phyloP scores from a whole-genome alignment of 2,797 vertebrate genomes.

The Bryconaethiops microstoma region DNA sequence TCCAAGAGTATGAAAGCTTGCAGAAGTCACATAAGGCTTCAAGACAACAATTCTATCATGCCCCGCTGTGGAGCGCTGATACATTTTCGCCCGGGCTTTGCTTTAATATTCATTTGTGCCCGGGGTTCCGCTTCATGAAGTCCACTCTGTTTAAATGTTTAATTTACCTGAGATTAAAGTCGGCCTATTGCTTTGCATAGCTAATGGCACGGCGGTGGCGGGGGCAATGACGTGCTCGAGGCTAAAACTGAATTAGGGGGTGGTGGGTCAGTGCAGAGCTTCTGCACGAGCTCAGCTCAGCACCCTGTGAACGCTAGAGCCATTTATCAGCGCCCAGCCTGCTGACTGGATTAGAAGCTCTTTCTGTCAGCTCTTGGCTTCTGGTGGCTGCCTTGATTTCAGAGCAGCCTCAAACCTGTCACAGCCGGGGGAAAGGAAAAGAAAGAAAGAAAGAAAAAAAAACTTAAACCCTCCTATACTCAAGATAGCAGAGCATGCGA shows the following conservation, averaged over 20 bases:
- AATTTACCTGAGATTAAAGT: conserved; percentile 52
- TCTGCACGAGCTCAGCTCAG: conserved; percentile 33
- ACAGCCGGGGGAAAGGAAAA: background rate
- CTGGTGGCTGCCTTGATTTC: conserved; percentile 26
- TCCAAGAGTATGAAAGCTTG: background rate
- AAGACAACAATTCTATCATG: background rate
- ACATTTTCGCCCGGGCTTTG: conserved; percentile 19
- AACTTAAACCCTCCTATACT: conserved; percentile 7
- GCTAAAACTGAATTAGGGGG: conserved; percentile 28
- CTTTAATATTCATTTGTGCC: conserved; percentile 42
- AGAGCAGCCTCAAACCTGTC: conserved; percentile 25
- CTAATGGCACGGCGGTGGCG: conserved; percentile 29
- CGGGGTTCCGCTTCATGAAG: conserved; percentile 26
- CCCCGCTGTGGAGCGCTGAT: background rate
- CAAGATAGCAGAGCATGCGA: background rate
- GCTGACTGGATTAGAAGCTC: conserved; percentile 39
- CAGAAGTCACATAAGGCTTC: background rate
- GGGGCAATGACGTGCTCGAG: conserved; percentile 11
- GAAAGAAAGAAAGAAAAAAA: conserved; percentile 28
- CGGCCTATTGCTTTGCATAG: conserved; percentile 46
- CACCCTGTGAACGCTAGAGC: conserved; percentile 25
- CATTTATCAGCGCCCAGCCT: conserved; percentile 48
- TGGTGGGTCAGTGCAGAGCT: background rate
- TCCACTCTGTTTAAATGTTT: conserved; percentile 49
- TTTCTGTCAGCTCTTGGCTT: conserved; percentile 11